Evolutionary conservation across 2,113 vertebrate genomes (phyloP).

Genomic region (Percina caprodes): DNA sequence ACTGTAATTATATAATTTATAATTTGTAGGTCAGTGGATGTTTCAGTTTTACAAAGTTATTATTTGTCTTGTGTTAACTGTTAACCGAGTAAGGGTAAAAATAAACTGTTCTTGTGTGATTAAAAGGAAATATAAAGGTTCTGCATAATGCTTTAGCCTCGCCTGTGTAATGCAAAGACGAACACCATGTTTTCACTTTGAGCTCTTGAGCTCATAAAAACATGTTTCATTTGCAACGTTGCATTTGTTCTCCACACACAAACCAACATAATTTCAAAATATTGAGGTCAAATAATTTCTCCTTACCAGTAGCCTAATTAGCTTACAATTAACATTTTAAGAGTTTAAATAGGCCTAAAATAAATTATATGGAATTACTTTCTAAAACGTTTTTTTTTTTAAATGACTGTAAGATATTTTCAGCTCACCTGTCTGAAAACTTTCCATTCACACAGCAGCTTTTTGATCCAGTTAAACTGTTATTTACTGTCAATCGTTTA

Average conservation of each 20-base stretch:
- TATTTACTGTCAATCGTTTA: too few relatives aligned
- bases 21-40: not conserved
- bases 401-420: not conserved
- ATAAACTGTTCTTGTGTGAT: not conserved
- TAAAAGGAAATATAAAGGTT: not conserved
- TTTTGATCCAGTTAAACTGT: too few relatives aligned
- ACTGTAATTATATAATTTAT: not conserved
- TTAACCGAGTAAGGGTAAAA: not conserved
- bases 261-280: not conserved
- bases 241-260: not conserved
- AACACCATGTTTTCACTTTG: not conserved
- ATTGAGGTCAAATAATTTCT: not conserved
- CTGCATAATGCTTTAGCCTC: too few relatives aligned
- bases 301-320: not conserved
- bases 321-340: too few relatives aligned
- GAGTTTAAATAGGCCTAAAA: too few relatives aligned
- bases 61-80: not conserved
- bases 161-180: too few relatives aligned
- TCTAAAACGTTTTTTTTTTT: not conserved
- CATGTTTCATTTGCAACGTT: not conserved
- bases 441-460: not conserved
- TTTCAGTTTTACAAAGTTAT: not conserved
- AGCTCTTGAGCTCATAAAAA: not conserved
- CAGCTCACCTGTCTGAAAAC: not conserved
- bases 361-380: not conserved